Percentiles rank a stretch among this genome's conserved stretches.
These are phyloP conservation scores for Eublepharis macularius DNA, from an alignment of 2,113 vertebrate species.

Conservation along the genomic window DNA sequence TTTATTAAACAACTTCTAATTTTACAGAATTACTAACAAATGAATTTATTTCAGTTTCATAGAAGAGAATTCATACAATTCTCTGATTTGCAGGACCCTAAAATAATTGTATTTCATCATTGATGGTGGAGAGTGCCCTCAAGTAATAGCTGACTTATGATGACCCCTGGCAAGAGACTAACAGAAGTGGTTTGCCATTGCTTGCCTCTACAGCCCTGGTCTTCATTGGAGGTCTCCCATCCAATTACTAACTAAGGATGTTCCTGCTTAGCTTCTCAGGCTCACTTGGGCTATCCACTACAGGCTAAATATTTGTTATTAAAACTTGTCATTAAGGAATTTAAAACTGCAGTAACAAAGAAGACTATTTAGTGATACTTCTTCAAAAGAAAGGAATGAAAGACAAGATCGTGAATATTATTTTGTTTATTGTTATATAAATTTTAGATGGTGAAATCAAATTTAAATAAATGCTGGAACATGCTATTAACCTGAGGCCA, in stretches of 20 bases:
- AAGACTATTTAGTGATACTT: background rate
- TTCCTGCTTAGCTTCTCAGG: no score
- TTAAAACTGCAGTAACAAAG: background rate
- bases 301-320: conserved; percentile 12
- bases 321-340: conserved; percentile 17
- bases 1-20: conserved; percentile 10
- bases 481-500: no score
- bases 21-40: background rate
- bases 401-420: background rate
- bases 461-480: no score
- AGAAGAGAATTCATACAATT: conserved; percentile 33
- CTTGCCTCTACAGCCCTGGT: no score
- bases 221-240: no score
- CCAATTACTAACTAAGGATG: no score
- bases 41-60: conserved; percentile 36
- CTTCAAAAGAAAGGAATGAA: background rate
- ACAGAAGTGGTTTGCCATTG: no score
- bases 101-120: conserved; percentile 34
- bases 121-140: no score
- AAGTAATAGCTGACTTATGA: no score
- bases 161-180: no score
- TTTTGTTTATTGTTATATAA: conserved; percentile 4
- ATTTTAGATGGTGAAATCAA: background rate
- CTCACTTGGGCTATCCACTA: no score
- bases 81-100: background rate